These are phyloP conservation scores for Aphrocallistes beatrix DNA, from an alignment of 37 sponge, comb jelly and placozoan species.

Conservation along the genomic window DNA sequence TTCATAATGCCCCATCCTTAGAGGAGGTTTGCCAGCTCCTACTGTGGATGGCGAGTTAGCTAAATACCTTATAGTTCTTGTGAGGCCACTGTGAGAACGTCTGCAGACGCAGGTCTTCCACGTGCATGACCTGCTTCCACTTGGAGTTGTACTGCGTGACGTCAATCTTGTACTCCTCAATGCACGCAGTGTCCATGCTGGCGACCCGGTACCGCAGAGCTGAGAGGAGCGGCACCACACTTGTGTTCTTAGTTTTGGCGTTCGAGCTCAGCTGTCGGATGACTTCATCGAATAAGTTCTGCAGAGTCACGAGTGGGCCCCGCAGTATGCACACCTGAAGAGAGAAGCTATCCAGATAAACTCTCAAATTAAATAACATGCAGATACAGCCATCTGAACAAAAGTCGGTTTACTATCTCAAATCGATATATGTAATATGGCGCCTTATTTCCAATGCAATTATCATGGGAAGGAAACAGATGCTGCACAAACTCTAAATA, in stretches of 20 bases:
- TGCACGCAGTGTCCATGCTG: background rate
- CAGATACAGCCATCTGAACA: too few species aligned
- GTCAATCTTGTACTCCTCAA: background rate
- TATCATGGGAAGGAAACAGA: too few species aligned
- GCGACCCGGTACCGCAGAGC: background rate
- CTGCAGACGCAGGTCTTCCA: slow-evolving; percentile 42
- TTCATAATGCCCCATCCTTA: too few species aligned
- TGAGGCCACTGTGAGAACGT: slow-evolving; percentile 61
- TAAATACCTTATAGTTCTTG: slow-evolving; percentile 45
- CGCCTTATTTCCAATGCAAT: too few species aligned
- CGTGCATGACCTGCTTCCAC: slow-evolving; percentile 32
- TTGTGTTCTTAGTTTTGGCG: background rate
- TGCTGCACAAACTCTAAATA: too few species aligned
- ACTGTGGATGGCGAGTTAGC: too few species aligned
- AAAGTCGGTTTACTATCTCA: too few species aligned
- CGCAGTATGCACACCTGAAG: background rate
- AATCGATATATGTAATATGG: too few species aligned
- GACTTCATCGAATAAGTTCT: background rate
- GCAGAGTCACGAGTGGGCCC: background rate
- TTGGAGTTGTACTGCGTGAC: background rate
- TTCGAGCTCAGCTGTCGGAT: background rate
- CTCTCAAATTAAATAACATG: too few species aligned
- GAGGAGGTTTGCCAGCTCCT: too few species aligned
- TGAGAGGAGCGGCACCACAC: background rate
- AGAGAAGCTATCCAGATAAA: too few species aligned